Evolutionary conservation across 2,797 vertebrate species (phyloP), one percentile per base, ranked within the genome.

Genomic region (Oryzias dopingdopingensis): DNA sequence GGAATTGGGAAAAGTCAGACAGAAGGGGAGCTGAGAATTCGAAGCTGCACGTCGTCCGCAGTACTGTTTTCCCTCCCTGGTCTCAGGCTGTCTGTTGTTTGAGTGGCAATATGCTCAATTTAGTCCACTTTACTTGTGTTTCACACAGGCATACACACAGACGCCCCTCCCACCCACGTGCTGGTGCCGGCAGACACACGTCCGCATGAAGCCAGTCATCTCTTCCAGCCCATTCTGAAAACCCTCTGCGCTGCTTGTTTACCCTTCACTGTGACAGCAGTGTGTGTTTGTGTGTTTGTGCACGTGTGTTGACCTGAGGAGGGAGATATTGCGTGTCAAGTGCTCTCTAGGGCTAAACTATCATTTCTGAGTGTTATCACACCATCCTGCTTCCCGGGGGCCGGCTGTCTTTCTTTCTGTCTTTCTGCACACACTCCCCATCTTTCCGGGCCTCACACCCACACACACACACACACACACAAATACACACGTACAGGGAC

Each of bases 321-420:
- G 79, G 79, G 79, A 89, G 85, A 89, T 90, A 91, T 91, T 90
- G 90, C 87, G 83, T 91, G 91, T 91, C 91, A 91, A 91, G 89
- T 89, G 89, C 85, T 91, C 91, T 92, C 91, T 86, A 89, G 90
- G 90, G 91, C 88, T 90, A 84, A 89, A 89, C 91, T 92, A 92
- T 92, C 90, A 92, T 91, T 91, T 90, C 88, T 84, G 87, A 92
- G 90, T 88, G 90, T 90, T 92, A 90, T 91, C 91, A 89, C 90
- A 90, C 87, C 86, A 85, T 82, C 83, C 86, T 70, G 74, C 86
- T 84, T 90, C 90, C 86, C 86, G 74, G 66, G 83, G 84, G 89
- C 65, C 70, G 82, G 62, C 86, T 83, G 85, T 77, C 86, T 84
- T 65, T 77, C 80, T 83, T 62, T 74, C 69, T 54, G 32, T 65